Evolutionary conservation across 2,888 invertebrate genomes (phyloP), one percentile per base, ranked within the genome.

Genomic region (Yponomeuta cagnagella): DNA sequence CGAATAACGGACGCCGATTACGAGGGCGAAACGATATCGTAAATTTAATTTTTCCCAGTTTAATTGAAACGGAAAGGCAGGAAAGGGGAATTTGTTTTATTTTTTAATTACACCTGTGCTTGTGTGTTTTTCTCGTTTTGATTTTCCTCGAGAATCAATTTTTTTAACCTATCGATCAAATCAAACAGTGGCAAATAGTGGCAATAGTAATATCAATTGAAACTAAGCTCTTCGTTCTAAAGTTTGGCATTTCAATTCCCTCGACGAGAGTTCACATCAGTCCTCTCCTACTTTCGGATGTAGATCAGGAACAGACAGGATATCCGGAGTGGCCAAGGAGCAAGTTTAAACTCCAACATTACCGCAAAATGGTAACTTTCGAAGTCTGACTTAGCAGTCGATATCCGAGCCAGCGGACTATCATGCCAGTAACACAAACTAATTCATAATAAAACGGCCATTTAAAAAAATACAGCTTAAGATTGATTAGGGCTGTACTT

Each of bases 351-450:
- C 63, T 88, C 86, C 77, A 73, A 74, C 76, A 76, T 80, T 63
- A 70, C 82, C 81, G 79, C 85, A 83, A 85, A 89, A 84, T 83
- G 86, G 83, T 85, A 81, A 80, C 87, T 86, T 85, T 76, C 77
- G 75, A 79, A 87, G 82, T 87, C 86, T 86, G 86, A 89, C 88
- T 88, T 88, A 88, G 86, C 87, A 83, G 85, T 82, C 85, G 88
- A 89, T 88, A 87, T 86, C 84, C 78, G 81, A 84, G 83, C 87
- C 88, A 85, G 84, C 81, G 43, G 37, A 15, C 76, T 43, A 37
- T 76, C 83, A 81, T 84, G 87, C 84, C 15, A 58, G 52, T 58
- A 12, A 15, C 15, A 58, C 15, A 15, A 58, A 58, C 12, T 15
- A 15, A 15, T 58, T 58, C 15, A 58, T 58, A 15, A 12, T 15